Evolutionary conservation across 2,888 invertebrate genomes (phyloP).

Genomic region (Pomacea canaliculata): DNA sequence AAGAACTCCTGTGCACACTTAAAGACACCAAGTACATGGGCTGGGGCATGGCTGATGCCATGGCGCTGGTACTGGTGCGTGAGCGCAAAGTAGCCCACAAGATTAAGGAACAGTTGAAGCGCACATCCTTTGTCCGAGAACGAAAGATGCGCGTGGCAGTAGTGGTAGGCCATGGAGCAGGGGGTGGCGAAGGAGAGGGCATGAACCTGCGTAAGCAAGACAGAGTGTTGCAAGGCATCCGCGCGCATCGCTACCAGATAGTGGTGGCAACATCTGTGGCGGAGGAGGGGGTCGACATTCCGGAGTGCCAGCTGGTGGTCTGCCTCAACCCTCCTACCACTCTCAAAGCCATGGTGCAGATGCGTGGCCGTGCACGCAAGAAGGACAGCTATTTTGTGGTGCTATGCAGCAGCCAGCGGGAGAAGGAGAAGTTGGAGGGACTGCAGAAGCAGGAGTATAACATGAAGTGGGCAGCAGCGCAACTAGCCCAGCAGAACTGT

Average conservation of each 20-base stretch:
- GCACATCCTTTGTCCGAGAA: slow-evolving; percentile 22
- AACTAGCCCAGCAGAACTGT: slow-evolving; percentile 20
- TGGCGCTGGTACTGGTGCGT: slow-evolving; percentile 59
- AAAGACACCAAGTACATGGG: slow-evolving; percentile 35
- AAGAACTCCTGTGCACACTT: slow-evolving; percentile 41
- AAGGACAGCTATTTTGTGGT: slow-evolving; percentile 59
- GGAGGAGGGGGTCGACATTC: slow-evolving; percentile 65
- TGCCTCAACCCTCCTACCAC: slow-evolving; percentile 61
- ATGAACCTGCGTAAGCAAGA: slow-evolving; percentile 62
- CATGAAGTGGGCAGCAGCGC: slow-evolving; percentile 54
- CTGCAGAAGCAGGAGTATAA: slow-evolving; percentile 51
- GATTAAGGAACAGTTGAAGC: slow-evolving; percentile 41
- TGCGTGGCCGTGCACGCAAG: slow-evolving; percentile 63
- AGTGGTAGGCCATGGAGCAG: slow-evolving; percentile 60
- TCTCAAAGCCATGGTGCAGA: slow-evolving; percentile 63
- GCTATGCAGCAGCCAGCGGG: slow-evolving; percentile 53
- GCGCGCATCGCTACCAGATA: slow-evolving; percentile 42
- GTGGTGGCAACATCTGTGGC: slow-evolving; percentile 64
- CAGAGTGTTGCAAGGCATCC: slow-evolving; percentile 47
- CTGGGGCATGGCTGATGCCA: slow-evolving; percentile 38
- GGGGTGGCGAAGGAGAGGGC: slow-evolving; percentile 47
- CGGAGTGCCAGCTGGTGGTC: slow-evolving; percentile 61
- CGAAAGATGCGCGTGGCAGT: slow-evolving; percentile 37
- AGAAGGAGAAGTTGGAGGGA: slow-evolving; percentile 47
- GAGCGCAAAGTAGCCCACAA: slow-evolving; percentile 49